A percentile compares a stretch with the other conserved stretches of the same genome.
Conservation (phyloP, 2,797 vertebrate genomes). For the Cossypha niveicapilla region DNA sequence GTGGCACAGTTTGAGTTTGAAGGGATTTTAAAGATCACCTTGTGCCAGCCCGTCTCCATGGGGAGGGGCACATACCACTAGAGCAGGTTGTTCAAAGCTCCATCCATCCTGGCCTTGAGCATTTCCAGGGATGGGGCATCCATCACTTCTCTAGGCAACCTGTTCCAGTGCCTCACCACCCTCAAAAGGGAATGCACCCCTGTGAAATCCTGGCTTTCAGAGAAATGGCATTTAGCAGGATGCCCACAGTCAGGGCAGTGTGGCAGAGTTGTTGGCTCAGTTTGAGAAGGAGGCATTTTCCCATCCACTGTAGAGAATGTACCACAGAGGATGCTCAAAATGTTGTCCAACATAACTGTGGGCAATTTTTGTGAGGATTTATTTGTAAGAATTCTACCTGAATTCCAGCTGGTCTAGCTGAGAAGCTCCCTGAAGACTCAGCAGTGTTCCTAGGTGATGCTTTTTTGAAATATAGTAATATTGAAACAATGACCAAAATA, state of each 20-base stretch:
- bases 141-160: neutral
- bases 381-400: neutral
- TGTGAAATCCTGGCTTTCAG: neutral
- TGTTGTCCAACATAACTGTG: neutral
- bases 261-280: neutral
- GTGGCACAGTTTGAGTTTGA: neutral
- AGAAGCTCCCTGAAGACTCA: neutral
- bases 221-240: neutral
- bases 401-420: neutral
- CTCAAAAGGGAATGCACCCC: neutral
- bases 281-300: neutral
- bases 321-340: neutral
- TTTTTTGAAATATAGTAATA: neutral
- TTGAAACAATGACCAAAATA: neutral
- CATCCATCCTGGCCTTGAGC: neutral
- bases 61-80: neutral
- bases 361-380: neutral
- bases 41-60: neutral
- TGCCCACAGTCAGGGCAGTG: accelerated
- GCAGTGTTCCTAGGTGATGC: neutral
- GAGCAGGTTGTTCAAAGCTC: neutral
- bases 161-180: neutral
- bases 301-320: neutral
- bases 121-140: neutral
- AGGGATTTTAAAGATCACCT: neutral